Percentiles rank a stretch among this genome's conserved stretches.
These are phyloP conservation scores for Thecophora atra DNA, from an alignment of 2,888 invertebrate genomes.

Conservation along the genomic window DNA sequence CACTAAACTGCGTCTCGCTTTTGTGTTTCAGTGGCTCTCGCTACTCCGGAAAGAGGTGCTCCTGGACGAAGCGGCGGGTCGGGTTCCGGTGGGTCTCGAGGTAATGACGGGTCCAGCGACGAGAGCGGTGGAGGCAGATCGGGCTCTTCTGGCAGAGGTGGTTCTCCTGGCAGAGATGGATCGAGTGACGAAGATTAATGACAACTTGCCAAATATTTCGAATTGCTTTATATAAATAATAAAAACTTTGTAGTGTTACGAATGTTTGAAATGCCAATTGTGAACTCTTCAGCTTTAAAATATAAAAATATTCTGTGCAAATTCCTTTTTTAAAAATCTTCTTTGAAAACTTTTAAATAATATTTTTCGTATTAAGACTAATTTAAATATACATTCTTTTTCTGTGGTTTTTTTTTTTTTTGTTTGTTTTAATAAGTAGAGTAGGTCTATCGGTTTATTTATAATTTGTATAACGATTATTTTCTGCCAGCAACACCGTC, in stretches of 20 bases:
- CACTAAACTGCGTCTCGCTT: neutral
- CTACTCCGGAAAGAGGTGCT: neutral
- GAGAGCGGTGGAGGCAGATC: neutral
- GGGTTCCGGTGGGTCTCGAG: neutral
- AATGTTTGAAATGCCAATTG: too few species aligned
- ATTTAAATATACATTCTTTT: too few species aligned
- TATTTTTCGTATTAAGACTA: too few species aligned
- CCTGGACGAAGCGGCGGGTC: neutral
- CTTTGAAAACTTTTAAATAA: too few species aligned
- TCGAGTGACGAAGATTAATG: neutral
- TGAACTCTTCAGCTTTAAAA: too few species aligned
- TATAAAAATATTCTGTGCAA: too few species aligned
- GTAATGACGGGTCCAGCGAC: neutral
- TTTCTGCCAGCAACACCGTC: too few species aligned
- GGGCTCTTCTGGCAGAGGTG: neutral
- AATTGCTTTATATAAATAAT: neutral
- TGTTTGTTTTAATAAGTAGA: too few species aligned
- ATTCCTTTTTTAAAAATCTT: too few species aligned
- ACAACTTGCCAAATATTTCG: neutral
- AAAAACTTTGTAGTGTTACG: neutral
- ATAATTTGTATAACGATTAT: too few species aligned
- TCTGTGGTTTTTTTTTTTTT: too few species aligned
- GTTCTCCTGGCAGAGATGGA: slow-evolving; percentile 6
- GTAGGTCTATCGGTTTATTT: too few species aligned
- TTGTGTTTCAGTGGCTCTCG: slow-evolving; percentile 1